Evolutionary conservation across 2,113 vertebrate species (phyloP).

Genomic region (Mohoua ochrocephala): DNA sequence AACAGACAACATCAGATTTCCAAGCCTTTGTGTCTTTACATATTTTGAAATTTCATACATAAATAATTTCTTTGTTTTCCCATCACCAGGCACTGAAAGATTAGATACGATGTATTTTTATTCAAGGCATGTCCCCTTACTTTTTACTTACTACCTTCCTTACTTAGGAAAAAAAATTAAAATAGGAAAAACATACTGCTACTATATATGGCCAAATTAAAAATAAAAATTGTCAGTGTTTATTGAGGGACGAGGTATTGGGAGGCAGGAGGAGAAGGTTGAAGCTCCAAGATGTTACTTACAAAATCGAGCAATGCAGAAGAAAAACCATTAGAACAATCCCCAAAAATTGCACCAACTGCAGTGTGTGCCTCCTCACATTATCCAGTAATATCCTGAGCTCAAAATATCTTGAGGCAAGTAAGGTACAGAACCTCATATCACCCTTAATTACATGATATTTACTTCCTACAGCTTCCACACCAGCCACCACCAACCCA

Average conservation of each 20-base stretch:
- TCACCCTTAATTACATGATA: background rate
- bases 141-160: background rate
- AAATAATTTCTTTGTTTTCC: background rate
- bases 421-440: background rate
- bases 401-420: background rate
- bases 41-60: background rate
- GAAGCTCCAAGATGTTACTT: background rate
- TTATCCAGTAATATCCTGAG: background rate
- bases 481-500: background rate
- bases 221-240: background rate
- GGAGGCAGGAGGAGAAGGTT: accelerated
- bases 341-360: background rate
- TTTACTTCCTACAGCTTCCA: background rate
- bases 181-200: background rate
- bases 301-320: background rate
- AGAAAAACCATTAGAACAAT: background rate
- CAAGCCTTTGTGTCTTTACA: background rate
- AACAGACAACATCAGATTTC: background rate
- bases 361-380: background rate
- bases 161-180: background rate
- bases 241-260: background rate
- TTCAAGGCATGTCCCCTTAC: background rate
- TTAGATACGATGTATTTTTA: background rate
- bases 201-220: background rate
- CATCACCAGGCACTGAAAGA: background rate